Conservation (phyloP, 2,888 invertebrate species). For the Drosophila siamana region DNA sequence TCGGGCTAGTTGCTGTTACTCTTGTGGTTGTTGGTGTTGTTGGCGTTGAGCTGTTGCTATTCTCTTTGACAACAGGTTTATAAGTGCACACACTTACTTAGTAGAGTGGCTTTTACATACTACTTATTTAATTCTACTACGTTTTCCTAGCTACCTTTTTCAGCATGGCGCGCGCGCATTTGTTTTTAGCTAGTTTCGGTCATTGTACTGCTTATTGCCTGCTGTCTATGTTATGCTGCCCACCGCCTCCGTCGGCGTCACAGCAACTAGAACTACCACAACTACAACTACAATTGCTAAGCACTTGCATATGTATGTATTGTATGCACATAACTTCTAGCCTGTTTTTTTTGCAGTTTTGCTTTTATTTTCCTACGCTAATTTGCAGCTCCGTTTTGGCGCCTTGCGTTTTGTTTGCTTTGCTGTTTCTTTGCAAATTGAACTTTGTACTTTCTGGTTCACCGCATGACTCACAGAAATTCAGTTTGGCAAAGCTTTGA, state of each 20-base stretch:
- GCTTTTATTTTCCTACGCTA: slow-evolving; percentile 34
- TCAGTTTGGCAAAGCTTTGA: slow-evolving; percentile 22
- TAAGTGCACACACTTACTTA: slow-evolving; percentile 48
- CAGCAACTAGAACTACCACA: slow-evolving; percentile 29
- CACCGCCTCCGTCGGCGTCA: slow-evolving; percentile 27
- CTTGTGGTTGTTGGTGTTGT: slow-evolving; percentile 20
- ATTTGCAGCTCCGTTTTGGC: slow-evolving; percentile 60
- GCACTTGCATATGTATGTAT: slow-evolving; percentile 18
- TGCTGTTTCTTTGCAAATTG: slow-evolving; percentile 39
- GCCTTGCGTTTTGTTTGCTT: slow-evolving; percentile 51
- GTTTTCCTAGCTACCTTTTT: slow-evolving; percentile 51
- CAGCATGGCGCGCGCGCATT: slow-evolving; percentile 47
- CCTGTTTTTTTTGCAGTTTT: slow-evolving; percentile 30
- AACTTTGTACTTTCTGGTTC: slow-evolving; percentile 65
- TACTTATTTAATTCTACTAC: slow-evolving; percentile 60
- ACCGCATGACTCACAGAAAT: slow-evolving; percentile 54
- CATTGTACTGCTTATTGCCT: slow-evolving; percentile 61
- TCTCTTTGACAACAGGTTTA: slow-evolving; percentile 72
- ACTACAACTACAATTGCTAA: neutral
- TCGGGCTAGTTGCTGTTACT: slow-evolving; percentile 40
- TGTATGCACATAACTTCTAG: slow-evolving; percentile 13
- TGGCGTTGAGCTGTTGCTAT: slow-evolving; percentile 36
- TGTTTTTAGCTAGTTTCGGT: slow-evolving; percentile 65
- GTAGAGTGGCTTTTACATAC: slow-evolving; percentile 45
- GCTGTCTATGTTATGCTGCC: slow-evolving; percentile 33